Evolutionary conservation across 1,140 invertebrate genomes (phyloP), one percentile per base, ranked within the genome.

Genomic region (Sarcophaga peregrina): DNA sequence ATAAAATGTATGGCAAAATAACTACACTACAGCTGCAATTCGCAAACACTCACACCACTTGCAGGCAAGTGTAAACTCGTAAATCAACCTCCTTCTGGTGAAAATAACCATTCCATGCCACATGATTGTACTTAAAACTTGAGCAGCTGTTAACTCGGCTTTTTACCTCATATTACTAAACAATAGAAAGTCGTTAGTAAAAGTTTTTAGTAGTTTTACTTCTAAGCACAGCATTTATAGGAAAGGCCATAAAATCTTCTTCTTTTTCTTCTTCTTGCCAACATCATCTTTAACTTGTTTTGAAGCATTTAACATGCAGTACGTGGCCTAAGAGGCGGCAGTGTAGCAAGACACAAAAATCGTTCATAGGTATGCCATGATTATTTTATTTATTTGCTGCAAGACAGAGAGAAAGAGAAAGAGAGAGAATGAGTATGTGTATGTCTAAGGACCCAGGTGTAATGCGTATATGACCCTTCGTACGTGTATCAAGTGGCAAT

Each of bases 161-260:
- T 78, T 78, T 78, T 78, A 78, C 75, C 75, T 78, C 75, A 78
- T 78, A 78, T 78, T 78, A 78, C 75, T 47, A 78, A 78, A 78
- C 75, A 78, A 78, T 78, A 50, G 47, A 50, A 78, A 50, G 75
- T 78, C 75, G 75, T 78, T 78, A 78, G 48, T 78, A 50, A 78
- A 78, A 78, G 75, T 78, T 78, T 78, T 50, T 78, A 78, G 75
- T 78, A 68, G 58, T 68, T 68, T 68, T 68, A 68, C 58, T 68
- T 20, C 15, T 20, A 58, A 58, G 5, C 58, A 68, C 17, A n/a
- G n/a, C 58, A 68, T 68, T 58, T 15, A 15, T 58, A 58, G 9
- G 6, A 11, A 58, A 58, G 25, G 25, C 52, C 52, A 58, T 15
- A 58, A 15, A 15, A 15, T 13, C 11, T 58, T 11, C 52, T 11